Evolutionary conservation across 1,140 invertebrate species (phyloP).

Genomic region (Ostrea denselamellosa): DNA sequence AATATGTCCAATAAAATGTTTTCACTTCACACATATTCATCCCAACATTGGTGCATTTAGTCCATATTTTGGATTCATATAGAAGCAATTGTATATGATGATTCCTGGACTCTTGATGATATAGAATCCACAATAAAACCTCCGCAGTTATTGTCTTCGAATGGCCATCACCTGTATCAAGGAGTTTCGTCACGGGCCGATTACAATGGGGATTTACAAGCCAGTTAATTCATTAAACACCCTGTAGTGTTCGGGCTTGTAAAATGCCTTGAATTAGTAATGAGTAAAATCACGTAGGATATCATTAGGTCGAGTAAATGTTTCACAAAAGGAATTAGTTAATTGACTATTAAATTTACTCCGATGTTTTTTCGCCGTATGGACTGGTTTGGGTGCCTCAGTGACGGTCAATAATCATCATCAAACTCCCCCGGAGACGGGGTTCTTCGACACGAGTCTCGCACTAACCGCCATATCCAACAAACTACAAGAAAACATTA

Average conservation of each 20-base stretch:
- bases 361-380: too few species aligned
- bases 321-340: too few species aligned
- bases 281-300: neutral
- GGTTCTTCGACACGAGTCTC: too few species aligned
- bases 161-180: too few species aligned
- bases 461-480: too few species aligned
- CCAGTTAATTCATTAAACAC: neutral
- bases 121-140: neutral
- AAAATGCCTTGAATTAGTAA: slow-evolving; percentile 16
- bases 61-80: neutral
- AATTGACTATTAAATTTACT: too few species aligned
- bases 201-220: neutral
- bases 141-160: neutral
- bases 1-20: neutral
- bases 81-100: neutral
- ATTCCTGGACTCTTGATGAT: neutral
- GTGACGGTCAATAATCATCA: too few species aligned
- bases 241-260: neutral
- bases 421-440: too few species aligned
- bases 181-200: too few species aligned
- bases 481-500: too few species aligned
- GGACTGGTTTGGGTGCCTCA: too few species aligned
- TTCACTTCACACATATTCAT: too few species aligned
- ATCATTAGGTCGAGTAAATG: neutral
- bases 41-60: neutral